Evolutionary conservation across 2,888 invertebrate species (phyloP).

Genomic region (Scrobipalpa atriplicella): DNA sequence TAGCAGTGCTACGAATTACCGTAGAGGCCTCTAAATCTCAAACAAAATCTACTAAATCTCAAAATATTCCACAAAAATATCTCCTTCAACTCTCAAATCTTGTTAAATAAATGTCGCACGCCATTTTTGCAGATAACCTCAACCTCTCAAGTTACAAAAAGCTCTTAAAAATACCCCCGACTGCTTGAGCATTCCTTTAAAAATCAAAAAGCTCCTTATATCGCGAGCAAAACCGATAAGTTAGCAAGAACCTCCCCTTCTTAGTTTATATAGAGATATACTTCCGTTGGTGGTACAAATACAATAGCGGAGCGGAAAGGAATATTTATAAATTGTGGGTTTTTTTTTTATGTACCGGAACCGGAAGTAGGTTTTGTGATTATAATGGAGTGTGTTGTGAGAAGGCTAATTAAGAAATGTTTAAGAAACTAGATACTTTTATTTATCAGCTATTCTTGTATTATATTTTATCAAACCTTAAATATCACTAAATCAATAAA

Average conservation of each 20-base stretch:
- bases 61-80: neutral
- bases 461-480: too few species aligned
- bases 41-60: neutral
- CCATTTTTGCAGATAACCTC: neutral
- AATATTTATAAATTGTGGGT: neutral
- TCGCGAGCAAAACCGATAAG: conserved; percentile 59
- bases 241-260: conserved; percentile 49
- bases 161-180: conserved; percentile 23
- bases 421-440: neutral
- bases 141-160: conserved; percentile 21
- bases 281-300: conserved; percentile 6
- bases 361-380: neutral
- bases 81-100: neutral
- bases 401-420: neutral
- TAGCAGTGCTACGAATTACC: conserved; percentile 2
- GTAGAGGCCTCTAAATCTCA: neutral
- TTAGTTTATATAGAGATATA: conserved; percentile 40
- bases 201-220: conserved; percentile 50
- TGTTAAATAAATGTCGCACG: conserved; percentile 10
- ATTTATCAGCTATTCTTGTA: neutral
- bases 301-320: conserved; percentile 32
- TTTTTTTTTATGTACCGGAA: neutral
- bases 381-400: neutral
- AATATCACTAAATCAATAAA: too few species aligned
- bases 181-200: conserved; percentile 49